Evolutionary conservation across 1,140 invertebrate species (phyloP).

Genomic region (Panonychus citri): DNA sequence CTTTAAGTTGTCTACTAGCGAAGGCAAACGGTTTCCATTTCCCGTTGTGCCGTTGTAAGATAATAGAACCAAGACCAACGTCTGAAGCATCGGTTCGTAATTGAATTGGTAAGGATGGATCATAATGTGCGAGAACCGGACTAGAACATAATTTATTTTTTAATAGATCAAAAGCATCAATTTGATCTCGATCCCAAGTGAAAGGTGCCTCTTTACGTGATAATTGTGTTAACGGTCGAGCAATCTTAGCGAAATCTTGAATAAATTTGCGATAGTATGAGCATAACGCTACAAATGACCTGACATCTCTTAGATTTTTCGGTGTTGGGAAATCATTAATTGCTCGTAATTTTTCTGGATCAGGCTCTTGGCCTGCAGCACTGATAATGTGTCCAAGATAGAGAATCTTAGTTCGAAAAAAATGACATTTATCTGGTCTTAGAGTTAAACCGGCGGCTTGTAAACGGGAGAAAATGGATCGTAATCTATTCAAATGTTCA

Average conservation of each 20-base stretch:
- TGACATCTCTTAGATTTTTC: background rate
- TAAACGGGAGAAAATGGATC: conserved; percentile 14
- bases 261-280: background rate
- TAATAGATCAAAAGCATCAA: background rate
- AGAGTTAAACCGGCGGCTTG: conserved; percentile 10
- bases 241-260: background rate
- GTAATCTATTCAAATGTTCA: conserved; percentile 13
- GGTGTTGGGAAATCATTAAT: background rate
- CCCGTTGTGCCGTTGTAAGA: background rate
- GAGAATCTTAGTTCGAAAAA: conserved; percentile 3
- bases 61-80: background rate
- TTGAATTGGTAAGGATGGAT: background rate
- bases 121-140: background rate
- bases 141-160: background rate
- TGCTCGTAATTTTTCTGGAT: background rate
- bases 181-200: background rate
- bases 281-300: background rate
- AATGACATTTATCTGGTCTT: conserved; percentile 16
- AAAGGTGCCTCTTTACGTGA: background rate
- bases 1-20: conserved; percentile 2
- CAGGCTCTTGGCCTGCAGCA: background rate
- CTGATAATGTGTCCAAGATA: conserved; percentile 15
- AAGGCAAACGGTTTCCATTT: conserved; percentile 21
- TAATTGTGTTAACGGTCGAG: background rate
- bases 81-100: background rate